Conservation (phyloP, 2,888 invertebrate species). For the Drosophila dives region DNA sequence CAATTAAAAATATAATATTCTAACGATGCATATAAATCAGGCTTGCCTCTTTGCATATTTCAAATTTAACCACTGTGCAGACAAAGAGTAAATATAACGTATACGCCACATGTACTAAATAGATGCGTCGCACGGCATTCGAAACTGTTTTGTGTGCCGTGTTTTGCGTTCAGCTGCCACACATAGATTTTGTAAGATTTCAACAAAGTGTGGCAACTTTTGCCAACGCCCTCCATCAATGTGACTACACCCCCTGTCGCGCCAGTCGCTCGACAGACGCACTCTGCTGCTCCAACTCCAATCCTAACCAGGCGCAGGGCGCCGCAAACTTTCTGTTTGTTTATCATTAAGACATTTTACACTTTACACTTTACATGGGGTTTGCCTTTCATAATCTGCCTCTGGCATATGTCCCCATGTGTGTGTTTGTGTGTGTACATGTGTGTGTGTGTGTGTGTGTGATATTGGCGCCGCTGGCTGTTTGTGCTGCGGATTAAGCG, state of each 20-base stretch:
- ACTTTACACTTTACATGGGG: conserved; percentile 62
- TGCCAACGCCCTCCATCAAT: conserved; percentile 40
- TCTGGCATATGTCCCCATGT: conserved; percentile 60
- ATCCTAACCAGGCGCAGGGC: conserved; percentile 62
- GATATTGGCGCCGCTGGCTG: conserved; percentile 76
- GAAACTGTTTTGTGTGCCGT: conserved; percentile 35
- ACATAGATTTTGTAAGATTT: conserved; percentile 60
- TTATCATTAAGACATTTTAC: conserved; percentile 80
- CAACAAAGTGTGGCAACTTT: conserved; percentile 52
- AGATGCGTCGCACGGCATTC: conserved; percentile 50
- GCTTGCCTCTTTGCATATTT: not conserved
- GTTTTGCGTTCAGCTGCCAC: conserved; percentile 25
- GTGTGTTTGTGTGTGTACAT: conserved; percentile 6
- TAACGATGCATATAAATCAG: no score
- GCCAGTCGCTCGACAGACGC: not conserved
- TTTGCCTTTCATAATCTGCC: conserved; percentile 76
- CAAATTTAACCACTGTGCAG: conserved; percentile 35
- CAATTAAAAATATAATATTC: no score
- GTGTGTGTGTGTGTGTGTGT: conserved; percentile 18
- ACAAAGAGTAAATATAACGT: conserved; percentile 51
- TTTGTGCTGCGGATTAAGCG: conserved; percentile 73
- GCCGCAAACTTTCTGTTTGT: conserved; percentile 77
- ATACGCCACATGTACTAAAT: conserved; percentile 67
- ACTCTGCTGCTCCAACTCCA: conserved; percentile 27
- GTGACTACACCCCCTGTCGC: conserved; percentile 10